Evolutionary conservation across 2,113 vertebrate species (phyloP).

Genomic region (Takifugu flavidus): DNA sequence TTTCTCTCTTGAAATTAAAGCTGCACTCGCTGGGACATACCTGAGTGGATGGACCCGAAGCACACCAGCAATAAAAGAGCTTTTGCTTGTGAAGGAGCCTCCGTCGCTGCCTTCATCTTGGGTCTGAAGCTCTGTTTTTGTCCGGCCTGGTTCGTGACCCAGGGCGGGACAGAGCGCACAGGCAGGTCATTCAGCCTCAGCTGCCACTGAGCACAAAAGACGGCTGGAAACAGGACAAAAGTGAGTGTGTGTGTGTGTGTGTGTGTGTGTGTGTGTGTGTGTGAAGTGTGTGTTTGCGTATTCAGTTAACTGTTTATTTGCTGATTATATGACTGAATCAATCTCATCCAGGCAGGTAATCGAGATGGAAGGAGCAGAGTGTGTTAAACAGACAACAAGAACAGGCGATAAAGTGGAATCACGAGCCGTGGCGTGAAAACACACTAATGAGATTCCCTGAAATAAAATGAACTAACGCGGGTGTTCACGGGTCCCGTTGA

Average conservation of each 20-base stretch:
- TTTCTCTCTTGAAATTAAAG: no score
- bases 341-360: no score
- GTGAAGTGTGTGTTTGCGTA: background rate
- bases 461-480: no score
- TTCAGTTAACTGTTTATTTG: background rate
- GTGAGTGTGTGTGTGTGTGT: slow-evolving; percentile 28
- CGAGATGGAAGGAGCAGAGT: no score
- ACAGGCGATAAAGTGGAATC: no score
- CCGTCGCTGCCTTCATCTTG: slow-evolving; percentile 85
- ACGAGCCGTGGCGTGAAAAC: no score
- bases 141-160: slow-evolving; percentile 84
- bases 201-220: slow-evolving; percentile 74
- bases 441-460: no score
- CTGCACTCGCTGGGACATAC: slow-evolving; percentile 55
- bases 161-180: slow-evolving; percentile 78
- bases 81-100: slow-evolving; percentile 65
- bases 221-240: slow-evolving; percentile 33
- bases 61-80: slow-evolving; percentile 64
- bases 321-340: background rate
- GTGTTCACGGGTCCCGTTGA: no score
- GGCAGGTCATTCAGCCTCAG: slow-evolving; percentile 72
- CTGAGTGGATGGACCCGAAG: slow-evolving; percentile 72
- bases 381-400: no score
- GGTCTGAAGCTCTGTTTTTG: slow-evolving; percentile 76
- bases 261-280: background rate